Base-by-base conservation (phyloP, 2,888 invertebrate species). In the Mythimna lalbum region DNA sequence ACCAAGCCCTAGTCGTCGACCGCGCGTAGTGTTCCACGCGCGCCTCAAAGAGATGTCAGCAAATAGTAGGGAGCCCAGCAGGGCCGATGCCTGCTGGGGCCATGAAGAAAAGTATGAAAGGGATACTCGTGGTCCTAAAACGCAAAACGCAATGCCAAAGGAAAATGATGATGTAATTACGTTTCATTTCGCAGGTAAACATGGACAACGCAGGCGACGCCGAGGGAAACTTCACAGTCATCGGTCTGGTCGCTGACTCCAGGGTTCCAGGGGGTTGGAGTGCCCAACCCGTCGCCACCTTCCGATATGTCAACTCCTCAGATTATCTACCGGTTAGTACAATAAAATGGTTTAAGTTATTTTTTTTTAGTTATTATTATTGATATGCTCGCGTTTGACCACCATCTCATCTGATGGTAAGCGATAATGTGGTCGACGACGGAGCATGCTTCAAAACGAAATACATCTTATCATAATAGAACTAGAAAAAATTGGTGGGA, bases 181-280 rank as follows among this genome's bases (percentile, higher is more conserved):
- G 12, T 36, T 23, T 50, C 4, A 19, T 33, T 69, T 12, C 31
- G 2, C 79, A 98, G 98, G 97, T 98, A 14, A 97, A 97, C 84
- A 98, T 99, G 87, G 98, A 99, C 90, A 97, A 96, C 4, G 97
- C 98, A 79, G 99, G 99, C 0, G 98, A 99, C 87, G 98, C 99
- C 0, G 98, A 99, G 88, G 99, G 98, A 0, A 99, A 99, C 93
- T 99, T 98, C 93, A 98, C 98, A 0, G 98, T 99, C 1, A 97
- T 99, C 33, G 97, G 98, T 0, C 93, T 98, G 63, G 96, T 98
- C 76, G 97, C 97, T 59, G 97, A 98, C 84, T 89, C 92, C 5
- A 93, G 95, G 14, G 96, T 96, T 0, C 93, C 96, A 0, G 93
- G 97, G 0, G 96, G 97, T 23, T 97, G 97, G 97, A 97, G 97